Conservation (phyloP, 2,113 vertebrate species). For the Eretmodus cyanostictus region DNA sequence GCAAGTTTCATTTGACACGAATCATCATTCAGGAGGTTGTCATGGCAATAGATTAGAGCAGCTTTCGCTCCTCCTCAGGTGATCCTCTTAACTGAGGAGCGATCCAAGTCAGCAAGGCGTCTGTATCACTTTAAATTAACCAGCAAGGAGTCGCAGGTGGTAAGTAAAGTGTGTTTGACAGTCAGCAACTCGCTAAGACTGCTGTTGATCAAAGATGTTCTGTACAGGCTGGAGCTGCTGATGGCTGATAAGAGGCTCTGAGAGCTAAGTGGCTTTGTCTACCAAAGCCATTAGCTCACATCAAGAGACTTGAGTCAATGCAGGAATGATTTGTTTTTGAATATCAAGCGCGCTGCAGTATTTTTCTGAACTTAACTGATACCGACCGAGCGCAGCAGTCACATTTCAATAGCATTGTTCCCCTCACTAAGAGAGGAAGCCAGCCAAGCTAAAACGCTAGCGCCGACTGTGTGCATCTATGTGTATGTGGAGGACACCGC, state of each 20-base stretch:
- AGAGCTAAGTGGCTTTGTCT: conserved; percentile 24
- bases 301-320: neutral
- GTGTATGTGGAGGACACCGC: neutral
- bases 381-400: neutral
- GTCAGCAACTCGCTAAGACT: neutral
- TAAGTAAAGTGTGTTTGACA: conserved; percentile 11
- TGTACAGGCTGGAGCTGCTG: neutral
- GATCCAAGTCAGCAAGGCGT: conserved; percentile 16
- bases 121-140: conserved; percentile 13
- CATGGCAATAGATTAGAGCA: conserved; percentile 27
- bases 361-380: neutral
- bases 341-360: neutral
- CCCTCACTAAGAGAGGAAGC: conserved; percentile 16
- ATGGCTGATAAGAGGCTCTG: conserved; percentile 20
- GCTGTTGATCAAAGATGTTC: conserved; percentile 35
- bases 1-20: neutral
- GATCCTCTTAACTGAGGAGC: conserved; percentile 47
- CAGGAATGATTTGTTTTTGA: neutral
- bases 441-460: neutral
- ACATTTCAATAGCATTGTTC: conserved; percentile 44
- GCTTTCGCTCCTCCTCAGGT: neutral
- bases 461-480: neutral
- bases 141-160: neutral
- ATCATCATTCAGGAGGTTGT: neutral
- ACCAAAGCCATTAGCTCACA: neutral